A percentile compares a stretch with the other conserved stretches of the same genome.
phyloP scores from a whole-genome alignment of 2,888 invertebrate genomes.

The Apodemia mormo region DNA sequence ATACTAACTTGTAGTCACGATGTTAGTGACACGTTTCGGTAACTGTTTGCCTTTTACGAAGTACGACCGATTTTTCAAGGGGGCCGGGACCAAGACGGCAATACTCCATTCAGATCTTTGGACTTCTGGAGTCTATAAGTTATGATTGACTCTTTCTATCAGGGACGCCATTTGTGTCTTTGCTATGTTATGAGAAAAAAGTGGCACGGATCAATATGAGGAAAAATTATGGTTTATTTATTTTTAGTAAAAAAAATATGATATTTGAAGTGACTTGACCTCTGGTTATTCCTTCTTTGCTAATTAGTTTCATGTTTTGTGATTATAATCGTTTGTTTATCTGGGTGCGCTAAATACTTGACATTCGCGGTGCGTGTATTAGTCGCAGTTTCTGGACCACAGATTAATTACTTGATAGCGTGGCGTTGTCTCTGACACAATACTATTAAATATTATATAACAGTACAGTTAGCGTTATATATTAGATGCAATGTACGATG shows the following conservation, averaged over 20 bases:
- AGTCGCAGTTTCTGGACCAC: constrained; percentile 48
- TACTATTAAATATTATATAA: constrained; percentile 33
- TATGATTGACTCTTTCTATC: no score
- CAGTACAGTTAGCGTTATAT: constrained; percentile 23
- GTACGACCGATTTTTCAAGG: no score
- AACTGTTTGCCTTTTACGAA: no score
- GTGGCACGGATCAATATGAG: no score
- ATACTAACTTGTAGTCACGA: no score
- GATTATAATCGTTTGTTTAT: constrained; percentile 14
- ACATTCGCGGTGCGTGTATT: constrained; percentile 36
- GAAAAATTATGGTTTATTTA: no score
- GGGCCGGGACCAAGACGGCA: no score
- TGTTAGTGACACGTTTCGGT: no score
- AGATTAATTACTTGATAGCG: constrained; percentile 69
- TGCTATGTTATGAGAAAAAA: no score
- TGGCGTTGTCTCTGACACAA: constrained; percentile 58
- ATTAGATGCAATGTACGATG: neutral
- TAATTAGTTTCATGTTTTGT: constrained; percentile 14
- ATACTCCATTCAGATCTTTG: no score
- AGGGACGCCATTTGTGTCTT: no score
- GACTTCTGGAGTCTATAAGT: no score
- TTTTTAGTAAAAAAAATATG: neutral
- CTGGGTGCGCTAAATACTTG: constrained; percentile 18
- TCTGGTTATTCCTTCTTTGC: neutral
- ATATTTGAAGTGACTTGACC: neutral